Percentiles rank a stretch among this genome's conserved stretches.
phyloP scores from a whole-genome alignment of 1,140 invertebrate species.

The Mesaphorura yosii region DNA sequence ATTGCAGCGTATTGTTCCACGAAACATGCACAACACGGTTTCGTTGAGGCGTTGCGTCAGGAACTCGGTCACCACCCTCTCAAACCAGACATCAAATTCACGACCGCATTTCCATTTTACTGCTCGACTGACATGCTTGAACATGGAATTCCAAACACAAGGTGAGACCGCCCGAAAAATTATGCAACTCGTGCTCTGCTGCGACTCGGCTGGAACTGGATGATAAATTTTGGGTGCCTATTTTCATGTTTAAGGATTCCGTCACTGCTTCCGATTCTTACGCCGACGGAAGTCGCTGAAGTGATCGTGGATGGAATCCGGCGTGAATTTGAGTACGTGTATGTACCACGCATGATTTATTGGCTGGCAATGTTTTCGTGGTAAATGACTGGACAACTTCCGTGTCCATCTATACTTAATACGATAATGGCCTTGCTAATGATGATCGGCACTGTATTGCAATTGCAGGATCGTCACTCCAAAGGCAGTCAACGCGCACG shows the following conservation, averaged over 20 bases:
- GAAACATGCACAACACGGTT: slow-evolving; percentile 30
- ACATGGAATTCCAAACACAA: slow-evolving; percentile 22
- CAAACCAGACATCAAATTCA: slow-evolving; percentile 28
- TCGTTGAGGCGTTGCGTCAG: slow-evolving; percentile 24
- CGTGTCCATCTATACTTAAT: not conserved
- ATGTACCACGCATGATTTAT: slow-evolving; percentile 25
- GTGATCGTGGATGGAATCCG: slow-evolving; percentile 24
- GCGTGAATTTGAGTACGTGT: slow-evolving; percentile 24
- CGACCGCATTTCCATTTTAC: slow-evolving; percentile 29
- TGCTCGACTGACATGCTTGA: slow-evolving; percentile 30
- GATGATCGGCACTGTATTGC: not conserved
- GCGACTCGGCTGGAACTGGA: not conserved
- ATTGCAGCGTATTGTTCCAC: slow-evolving; percentile 25
- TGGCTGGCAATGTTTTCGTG: slow-evolving; percentile 32
- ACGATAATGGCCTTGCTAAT: not conserved
- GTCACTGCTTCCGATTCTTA: slow-evolving; percentile 24
- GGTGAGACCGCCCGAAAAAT: slow-evolving; percentile 17
- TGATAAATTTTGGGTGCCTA: not conserved
- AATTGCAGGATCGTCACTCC: slow-evolving; percentile 20
- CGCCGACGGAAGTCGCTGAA: slow-evolving; percentile 21
- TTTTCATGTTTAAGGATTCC: slow-evolving; percentile 20
- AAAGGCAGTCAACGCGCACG: slow-evolving; percentile 20
- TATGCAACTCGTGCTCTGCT: not conserved
- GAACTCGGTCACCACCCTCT: slow-evolving; percentile 23
- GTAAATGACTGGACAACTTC: slow-evolving; percentile 6